phyloP scores from a whole-genome alignment of 2,888 invertebrate species.

The Eurytoma californica region DNA sequence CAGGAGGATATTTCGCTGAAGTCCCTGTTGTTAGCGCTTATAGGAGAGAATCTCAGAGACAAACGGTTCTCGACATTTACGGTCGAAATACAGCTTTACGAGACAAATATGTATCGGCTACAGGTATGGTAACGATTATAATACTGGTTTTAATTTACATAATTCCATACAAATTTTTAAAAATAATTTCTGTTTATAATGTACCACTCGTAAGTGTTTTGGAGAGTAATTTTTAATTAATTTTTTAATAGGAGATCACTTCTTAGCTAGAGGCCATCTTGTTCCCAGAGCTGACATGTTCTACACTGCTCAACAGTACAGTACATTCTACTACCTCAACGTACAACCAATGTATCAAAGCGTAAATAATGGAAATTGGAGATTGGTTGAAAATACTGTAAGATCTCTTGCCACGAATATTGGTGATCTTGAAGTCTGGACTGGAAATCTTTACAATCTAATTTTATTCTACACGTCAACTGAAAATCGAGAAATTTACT shows the following conservation, averaged over 20 bases:
- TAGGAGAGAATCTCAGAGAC: no score
- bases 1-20: no score
- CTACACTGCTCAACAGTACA: conserved; percentile 76
- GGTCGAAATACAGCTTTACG: no score
- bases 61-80: no score
- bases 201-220: no score
- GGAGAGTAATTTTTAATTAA: no score
- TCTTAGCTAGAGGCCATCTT: conserved; percentile 77
- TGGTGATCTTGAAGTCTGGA: conserved; percentile 69
- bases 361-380: conserved; percentile 75
- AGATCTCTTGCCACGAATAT: conserved; percentile 63
- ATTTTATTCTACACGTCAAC: background rate
- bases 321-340: conserved; percentile 78
- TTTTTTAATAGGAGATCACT: conserved; percentile 35
- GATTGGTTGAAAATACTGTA: conserved; percentile 66
- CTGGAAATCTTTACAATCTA: conserved; percentile 43
- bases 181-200: no score
- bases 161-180: no score
- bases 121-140: no score
- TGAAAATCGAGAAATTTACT: background rate
- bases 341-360: conserved; percentile 77
- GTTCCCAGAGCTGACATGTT: conserved; percentile 77
- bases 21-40: no score
- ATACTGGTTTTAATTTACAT: no score
- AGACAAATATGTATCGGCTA: no score